Evolutionary conservation across 2,113 vertebrate species (phyloP).

Genomic region (Plecotus auritus): DNA sequence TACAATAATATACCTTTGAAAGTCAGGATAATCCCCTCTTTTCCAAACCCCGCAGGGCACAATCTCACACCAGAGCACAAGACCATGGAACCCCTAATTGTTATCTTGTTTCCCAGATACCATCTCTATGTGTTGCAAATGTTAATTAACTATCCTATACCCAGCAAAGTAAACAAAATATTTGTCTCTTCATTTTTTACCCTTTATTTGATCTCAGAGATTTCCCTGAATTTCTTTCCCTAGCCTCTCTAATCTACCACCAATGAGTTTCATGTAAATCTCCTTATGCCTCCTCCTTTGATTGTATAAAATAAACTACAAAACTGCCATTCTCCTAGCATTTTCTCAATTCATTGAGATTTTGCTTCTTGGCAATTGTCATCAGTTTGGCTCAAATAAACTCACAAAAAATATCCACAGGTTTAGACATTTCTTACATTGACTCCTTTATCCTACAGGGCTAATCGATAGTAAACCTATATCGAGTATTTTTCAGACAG

Average conservation of each 20-base stretch:
- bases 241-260: background rate
- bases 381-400: background rate
- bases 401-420: background rate
- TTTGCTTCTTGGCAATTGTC: background rate
- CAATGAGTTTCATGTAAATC: background rate
- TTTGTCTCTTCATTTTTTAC: background rate
- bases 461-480: background rate
- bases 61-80: background rate
- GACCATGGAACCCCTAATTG: background rate
- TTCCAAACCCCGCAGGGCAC: background rate
- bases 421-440: background rate
- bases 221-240: background rate
- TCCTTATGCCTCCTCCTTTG: background rate
- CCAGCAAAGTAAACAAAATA: background rate
- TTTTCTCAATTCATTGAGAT: background rate
- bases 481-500: background rate
- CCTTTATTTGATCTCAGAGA: background rate
- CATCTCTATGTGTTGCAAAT: background rate
- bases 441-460: background rate
- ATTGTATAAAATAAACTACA: background rate
- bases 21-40: background rate
- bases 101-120: background rate
- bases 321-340: background rate
- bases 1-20: background rate
- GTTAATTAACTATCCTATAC: background rate